A percentile compares a stretch with the other conserved stretches of the same genome.
Conservation (phyloP, 2,888 invertebrate species). For the Parascotia fuliginaria region DNA sequence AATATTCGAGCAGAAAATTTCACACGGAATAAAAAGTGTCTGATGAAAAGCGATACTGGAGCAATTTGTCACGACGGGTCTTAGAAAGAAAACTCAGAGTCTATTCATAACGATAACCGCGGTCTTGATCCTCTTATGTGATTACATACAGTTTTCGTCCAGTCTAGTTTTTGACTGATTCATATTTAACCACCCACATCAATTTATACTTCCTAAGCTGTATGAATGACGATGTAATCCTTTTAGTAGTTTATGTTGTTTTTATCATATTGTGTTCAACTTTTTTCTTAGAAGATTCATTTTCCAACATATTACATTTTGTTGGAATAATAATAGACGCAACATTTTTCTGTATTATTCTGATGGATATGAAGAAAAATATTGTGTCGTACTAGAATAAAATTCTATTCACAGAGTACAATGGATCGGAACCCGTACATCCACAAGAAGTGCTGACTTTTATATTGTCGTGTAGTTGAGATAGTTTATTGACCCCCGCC, state of each 20-base stretch:
- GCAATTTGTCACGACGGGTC: constrained; percentile 58
- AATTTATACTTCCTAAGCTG: constrained; percentile 31
- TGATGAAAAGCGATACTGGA: constrained; percentile 55
- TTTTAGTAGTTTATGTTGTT: constrained; percentile 27
- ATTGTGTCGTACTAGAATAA: constrained; percentile 22
- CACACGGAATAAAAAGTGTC: constrained; percentile 53
- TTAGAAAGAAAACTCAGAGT: constrained; percentile 39
- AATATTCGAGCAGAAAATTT: constrained; percentile 45
- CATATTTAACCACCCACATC: constrained; percentile 37
- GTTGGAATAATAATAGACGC: neutral
- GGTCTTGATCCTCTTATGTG: constrained; percentile 32
- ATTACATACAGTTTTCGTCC: constrained; percentile 42
- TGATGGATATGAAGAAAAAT: constrained; percentile 7
- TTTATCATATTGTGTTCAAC: constrained; percentile 10
- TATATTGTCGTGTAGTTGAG: constrained; percentile 38
- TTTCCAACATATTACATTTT: neutral
- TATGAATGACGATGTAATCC: constrained; percentile 19
- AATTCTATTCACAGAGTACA: constrained; percentile 29
- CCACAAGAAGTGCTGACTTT: constrained; percentile 32
- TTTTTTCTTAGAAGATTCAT: neutral
- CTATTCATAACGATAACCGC: constrained; percentile 33
- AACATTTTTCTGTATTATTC: neutral
- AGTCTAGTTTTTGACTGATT: constrained; percentile 42
- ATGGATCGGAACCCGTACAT: constrained; percentile 30
- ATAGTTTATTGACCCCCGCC: constrained; percentile 41